phyloP scores from a whole-genome alignment of 2,888 invertebrate genomes.

The Pandemis cinnamomeana region DNA sequence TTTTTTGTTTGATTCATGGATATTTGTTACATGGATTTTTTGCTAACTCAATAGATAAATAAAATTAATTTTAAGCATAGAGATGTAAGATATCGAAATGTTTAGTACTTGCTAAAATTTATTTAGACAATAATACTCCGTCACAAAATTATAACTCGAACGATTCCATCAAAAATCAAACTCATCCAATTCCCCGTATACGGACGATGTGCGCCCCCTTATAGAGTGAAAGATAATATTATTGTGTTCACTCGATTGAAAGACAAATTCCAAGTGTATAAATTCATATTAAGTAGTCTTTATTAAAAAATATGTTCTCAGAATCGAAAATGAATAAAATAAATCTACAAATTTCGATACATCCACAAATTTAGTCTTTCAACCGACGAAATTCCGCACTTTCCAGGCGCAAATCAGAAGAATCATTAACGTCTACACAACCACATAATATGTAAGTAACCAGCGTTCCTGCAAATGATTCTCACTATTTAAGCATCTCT shows the following conservation, averaged over 20 bases:
- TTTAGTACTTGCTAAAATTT: not conserved
- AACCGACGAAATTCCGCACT: not conserved
- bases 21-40: too few relatives aligned
- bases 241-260: not conserved
- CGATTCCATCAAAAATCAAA: not conserved
- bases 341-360: too few relatives aligned
- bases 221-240: not conserved
- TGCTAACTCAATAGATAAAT: too few relatives aligned
- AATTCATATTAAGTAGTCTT: not conserved
- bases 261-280: not conserved
- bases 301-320: too few relatives aligned
- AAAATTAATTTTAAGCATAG: too few relatives aligned
- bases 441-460: not conserved
- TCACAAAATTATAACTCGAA: not conserved
- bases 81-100: too few relatives aligned
- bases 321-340: too few relatives aligned
- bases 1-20: too few relatives aligned
- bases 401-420: not conserved
- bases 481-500: not conserved
- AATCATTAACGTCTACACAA: not conserved
- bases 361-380: not conserved
- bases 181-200: not conserved
- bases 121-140: not conserved
- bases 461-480: not conserved
- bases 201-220: not conserved